Evolutionary conservation across 2,888 invertebrate species (phyloP), one percentile per base, ranked within the genome.

Genomic region (Erebia epiphron): DNA sequence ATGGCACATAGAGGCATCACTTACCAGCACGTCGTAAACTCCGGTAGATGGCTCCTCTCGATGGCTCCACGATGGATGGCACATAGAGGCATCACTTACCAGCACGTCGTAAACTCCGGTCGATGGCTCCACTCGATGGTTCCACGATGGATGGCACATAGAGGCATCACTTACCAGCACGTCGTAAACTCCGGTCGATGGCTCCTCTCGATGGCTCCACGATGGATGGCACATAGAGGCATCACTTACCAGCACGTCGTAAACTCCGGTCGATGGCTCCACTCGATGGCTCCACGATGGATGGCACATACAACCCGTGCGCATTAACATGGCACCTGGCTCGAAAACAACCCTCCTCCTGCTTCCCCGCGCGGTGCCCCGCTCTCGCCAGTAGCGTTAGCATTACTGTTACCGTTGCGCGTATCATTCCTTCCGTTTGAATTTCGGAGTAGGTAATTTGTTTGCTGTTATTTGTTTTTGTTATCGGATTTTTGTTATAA

Each of bases 91-190:
- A 43, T 49, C n/a, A 78, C 85, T 82, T 80, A 98, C 96, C 93
- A 97, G 95, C 0, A 99, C 98, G 1, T 99, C 99, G 83, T 98
- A 99, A 9, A 98, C 98, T 13, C 98, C 96, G 43, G 97, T 35
- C 35, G 35, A 35, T 35, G 46, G 46, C 13, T 46, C 46, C 11
- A 46, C 46, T 1, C n/a, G n/a, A n/a, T n/a, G n/a, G n/a, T n/a
- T n/a, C n/a, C n/a, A n/a, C n/a, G n/a, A n/a, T 2, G 46, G 46
- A 13, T 46, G 46, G 4, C 21, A 13, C 1, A 21, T 49, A 21
- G 26, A 49, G 9, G 41, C 7, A 43, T 49, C n/a, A 78, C 85
- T 82, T 80, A 98, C 96, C 93, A 97, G 95, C 0, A 99, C 98
- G 1, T 99, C 99, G 83, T 98, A 99, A 9, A 98, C 98, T 13